Evolutionary conservation across 2,113 vertebrate species (phyloP).

Genomic region (Peromyscus maniculatus): DNA sequence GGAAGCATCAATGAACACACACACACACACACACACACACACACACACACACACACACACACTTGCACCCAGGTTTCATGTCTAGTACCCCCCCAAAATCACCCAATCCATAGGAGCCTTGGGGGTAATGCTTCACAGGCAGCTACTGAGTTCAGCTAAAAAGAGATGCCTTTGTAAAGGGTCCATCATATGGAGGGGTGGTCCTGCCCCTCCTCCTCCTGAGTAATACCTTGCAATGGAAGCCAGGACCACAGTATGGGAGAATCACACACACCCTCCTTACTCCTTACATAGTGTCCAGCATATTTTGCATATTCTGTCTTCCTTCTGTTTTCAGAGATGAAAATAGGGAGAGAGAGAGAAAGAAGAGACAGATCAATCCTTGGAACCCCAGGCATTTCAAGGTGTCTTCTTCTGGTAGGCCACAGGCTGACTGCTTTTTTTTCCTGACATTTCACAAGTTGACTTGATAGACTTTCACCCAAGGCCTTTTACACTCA

Average conservation of each 20-base stretch:
- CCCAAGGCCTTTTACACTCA: slow-evolving; percentile 34
- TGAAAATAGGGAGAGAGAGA: slow-evolving; percentile 70
- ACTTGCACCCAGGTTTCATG: neutral
- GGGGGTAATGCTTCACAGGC: neutral
- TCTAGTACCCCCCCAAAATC: neutral
- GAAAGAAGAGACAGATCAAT: slow-evolving; percentile 74
- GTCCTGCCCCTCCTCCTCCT: neutral
- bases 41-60: neutral
- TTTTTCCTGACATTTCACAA: slow-evolving; percentile 80
- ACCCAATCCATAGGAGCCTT: neutral
- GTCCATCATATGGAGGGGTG: neutral
- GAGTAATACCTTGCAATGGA: neutral
- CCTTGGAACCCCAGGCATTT: slow-evolving; percentile 81
- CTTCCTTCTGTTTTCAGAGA: slow-evolving; percentile 49
- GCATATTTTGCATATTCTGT: neutral
- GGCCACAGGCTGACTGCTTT: slow-evolving; percentile 59
- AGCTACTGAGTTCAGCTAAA: slow-evolving; percentile 22
- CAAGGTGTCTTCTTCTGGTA: slow-evolving; percentile 83
- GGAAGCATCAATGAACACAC: no score
- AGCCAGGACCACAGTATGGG: neutral
- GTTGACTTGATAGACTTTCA: slow-evolving; percentile 62
- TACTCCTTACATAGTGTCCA: neutral
- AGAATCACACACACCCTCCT: neutral
- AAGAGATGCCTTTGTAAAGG: neutral
- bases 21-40: neutral